A percentile compares a stretch with the other conserved stretches of the same genome.
Evolutionary conservation across 2,113 vertebrate species (phyloP).

Genomic region (Callorhinus ursinus): DNA sequence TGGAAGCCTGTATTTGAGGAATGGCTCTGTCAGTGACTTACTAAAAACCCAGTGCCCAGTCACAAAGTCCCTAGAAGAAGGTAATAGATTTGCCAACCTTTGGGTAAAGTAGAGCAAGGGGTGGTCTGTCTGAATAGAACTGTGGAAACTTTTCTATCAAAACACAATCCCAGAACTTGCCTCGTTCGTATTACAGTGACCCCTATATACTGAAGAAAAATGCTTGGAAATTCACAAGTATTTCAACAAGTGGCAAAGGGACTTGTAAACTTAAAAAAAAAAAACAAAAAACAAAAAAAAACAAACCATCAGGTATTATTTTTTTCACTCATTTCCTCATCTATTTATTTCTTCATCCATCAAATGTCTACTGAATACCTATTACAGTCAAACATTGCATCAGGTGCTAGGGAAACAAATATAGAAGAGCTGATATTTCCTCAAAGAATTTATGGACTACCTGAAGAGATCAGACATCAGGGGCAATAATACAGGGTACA

Average conservation of each 20-base stretch:
- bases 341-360: not conserved
- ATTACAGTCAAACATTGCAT: not conserved
- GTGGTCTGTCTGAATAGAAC: slow-evolving; percentile 44
- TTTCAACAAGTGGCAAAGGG: slow-evolving; percentile 15
- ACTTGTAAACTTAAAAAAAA: slow-evolving; percentile 11
- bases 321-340: not conserved
- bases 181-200: not conserved
- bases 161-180: slow-evolving; percentile 47
- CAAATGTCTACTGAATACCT: not conserved
- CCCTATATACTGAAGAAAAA: not conserved
- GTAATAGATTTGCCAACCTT: slow-evolving; percentile 66
- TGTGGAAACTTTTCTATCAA: slow-evolving; percentile 64
- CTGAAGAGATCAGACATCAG: not conserved
- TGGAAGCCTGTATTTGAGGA: slow-evolving; percentile 74
- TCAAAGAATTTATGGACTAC: not conserved
- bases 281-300: not conserved
- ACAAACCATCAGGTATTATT: not conserved
- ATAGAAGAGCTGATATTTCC: not conserved
- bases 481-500: not conserved
- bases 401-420: not conserved
- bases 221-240: slow-evolving; percentile 43
- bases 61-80: slow-evolving; percentile 34
- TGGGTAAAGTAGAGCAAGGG: slow-evolving; percentile 31
- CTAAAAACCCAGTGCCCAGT: slow-evolving; percentile 60
- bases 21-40: slow-evolving; percentile 71